phyloP scores from a whole-genome alignment of 2,888 invertebrate genomes.

The Lithophane semibrunnea region DNA sequence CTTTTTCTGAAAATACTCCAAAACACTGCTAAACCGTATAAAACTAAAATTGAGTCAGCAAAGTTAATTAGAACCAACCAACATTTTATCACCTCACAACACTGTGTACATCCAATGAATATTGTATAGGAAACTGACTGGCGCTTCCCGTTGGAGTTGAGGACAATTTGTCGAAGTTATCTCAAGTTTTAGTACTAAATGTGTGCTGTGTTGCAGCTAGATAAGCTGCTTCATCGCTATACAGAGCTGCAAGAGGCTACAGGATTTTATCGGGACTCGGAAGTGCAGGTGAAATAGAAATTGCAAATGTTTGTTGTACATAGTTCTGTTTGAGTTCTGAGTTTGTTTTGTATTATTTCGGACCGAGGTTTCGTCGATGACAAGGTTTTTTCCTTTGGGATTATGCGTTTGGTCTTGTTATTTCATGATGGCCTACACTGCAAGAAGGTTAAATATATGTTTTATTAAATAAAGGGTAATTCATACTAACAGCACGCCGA shows the following conservation, averaged over 20 bases:
- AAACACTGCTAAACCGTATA: not conserved
- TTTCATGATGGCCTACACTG: not conserved
- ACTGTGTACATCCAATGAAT: conserved; percentile 33
- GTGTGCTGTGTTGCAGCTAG: conserved; percentile 38
- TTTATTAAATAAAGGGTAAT: not conserved
- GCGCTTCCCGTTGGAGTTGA: conserved; percentile 23
- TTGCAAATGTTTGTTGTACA: conserved; percentile 13
- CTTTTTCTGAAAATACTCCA: not conserved
- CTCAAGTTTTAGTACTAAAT: conserved; percentile 45
- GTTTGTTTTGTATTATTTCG: not conserved
- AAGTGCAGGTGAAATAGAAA: conserved; percentile 3
- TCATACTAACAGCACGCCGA: too few species aligned
- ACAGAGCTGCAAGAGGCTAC: conserved; percentile 13
- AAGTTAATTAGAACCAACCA: conserved; percentile 21
- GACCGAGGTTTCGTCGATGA: not conserved
- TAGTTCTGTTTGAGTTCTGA: not conserved
- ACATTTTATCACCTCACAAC: conserved; percentile 26
- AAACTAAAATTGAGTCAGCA: not conserved
- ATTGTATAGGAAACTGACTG: conserved; percentile 28
- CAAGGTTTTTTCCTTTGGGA: not conserved
- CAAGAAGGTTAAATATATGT: not conserved
- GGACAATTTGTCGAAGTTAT: conserved; percentile 41
- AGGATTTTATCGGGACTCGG: conserved; percentile 8
- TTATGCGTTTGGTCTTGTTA: not conserved
- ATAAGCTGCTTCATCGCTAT: conserved; percentile 45